Conservation (phyloP, 2,888 invertebrate species). For the Dasypogon diadema region DNA sequence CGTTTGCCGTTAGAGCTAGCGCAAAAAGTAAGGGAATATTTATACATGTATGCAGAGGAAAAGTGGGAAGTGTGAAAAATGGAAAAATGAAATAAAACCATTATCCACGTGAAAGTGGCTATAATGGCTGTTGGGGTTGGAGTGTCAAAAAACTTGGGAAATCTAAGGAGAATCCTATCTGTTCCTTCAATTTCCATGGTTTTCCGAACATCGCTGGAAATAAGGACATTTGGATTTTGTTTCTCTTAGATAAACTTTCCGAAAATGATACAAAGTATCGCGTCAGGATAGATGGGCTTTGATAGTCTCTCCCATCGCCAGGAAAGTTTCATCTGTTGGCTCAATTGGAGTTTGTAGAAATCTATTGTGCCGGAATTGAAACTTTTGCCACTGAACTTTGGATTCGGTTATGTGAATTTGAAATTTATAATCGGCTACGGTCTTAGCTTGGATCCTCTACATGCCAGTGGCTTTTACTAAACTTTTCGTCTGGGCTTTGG, state of each 20-base stretch:
- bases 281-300: conserved; percentile 39
- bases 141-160: conserved; percentile 45
- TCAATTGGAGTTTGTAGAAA: conserved; percentile 47
- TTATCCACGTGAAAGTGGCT: conserved; percentile 47
- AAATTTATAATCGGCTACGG: conserved; percentile 45
- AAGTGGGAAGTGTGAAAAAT: conserved; percentile 48
- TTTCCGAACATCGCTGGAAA: not conserved
- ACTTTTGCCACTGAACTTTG: conserved; percentile 47
- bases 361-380: conserved; percentile 49
- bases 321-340: conserved; percentile 42
- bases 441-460: not conserved
- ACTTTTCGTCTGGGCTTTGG: not conserved
- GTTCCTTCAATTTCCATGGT: conserved; percentile 2
- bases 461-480: not conserved
- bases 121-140: conserved; percentile 47
- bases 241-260: conserved; percentile 43
- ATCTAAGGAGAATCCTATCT: conserved; percentile 6
- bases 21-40: conserved; percentile 45
- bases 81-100: conserved; percentile 54
- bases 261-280: conserved; percentile 46
- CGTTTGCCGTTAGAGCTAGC: conserved; percentile 49
- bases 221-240: not conserved
- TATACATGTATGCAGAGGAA: conserved; percentile 32
- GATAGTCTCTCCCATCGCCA: conserved; percentile 22
- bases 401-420: conserved; percentile 50